Evolutionary conservation across 2,888 invertebrate genomes (phyloP).

Genomic region (Alsophila aescularia): DNA sequence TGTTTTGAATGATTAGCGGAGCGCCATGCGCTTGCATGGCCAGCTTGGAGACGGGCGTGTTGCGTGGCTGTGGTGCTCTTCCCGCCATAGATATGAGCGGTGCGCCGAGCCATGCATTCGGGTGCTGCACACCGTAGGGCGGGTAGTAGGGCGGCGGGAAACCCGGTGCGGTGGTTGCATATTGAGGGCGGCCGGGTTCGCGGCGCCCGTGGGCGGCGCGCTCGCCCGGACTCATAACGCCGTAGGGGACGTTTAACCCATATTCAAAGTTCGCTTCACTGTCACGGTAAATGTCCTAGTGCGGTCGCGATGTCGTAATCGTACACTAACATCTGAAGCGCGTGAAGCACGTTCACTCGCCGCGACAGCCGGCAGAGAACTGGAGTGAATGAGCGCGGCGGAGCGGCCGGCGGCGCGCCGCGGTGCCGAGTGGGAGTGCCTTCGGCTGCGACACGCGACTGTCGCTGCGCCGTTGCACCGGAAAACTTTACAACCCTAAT

Average conservation of each 20-base stretch:
- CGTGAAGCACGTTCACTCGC: slow-evolving; percentile 71
- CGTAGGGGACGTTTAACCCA: slow-evolving; percentile 88
- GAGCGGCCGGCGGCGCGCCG: slow-evolving; percentile 69
- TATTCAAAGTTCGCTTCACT: slow-evolving; percentile 82
- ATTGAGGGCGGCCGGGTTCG: slow-evolving; percentile 82
- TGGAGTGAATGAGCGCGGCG: slow-evolving; percentile 78
- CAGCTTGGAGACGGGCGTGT: slow-evolving; percentile 87
- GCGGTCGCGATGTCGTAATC: slow-evolving; percentile 80
- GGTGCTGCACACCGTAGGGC: slow-evolving; percentile 81
- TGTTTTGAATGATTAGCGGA: slow-evolving; percentile 90
- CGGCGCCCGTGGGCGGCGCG: slow-evolving; percentile 82
- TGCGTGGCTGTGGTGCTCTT: slow-evolving; percentile 75
- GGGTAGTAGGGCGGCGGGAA: slow-evolving; percentile 82
- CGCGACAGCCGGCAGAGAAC: slow-evolving; percentile 78
- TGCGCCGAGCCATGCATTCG: slow-evolving; percentile 90
- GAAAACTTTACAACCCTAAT: slow-evolving; percentile 81
- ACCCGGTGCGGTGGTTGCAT: slow-evolving; percentile 78
- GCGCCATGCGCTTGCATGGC: slow-evolving; percentile 94
- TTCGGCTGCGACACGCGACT: slow-evolving; percentile 68
- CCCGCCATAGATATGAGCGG: slow-evolving; percentile 92
- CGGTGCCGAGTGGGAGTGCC: slow-evolving; percentile 72
- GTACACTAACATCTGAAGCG: slow-evolving; percentile 80
- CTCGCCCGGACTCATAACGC: slow-evolving; percentile 83
- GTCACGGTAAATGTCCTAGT: slow-evolving; percentile 78
- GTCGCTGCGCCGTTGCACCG: slow-evolving; percentile 66